Evolutionary conservation across 2,888 invertebrate genomes (phyloP).

Genomic region (Pterostichus niger): DNA sequence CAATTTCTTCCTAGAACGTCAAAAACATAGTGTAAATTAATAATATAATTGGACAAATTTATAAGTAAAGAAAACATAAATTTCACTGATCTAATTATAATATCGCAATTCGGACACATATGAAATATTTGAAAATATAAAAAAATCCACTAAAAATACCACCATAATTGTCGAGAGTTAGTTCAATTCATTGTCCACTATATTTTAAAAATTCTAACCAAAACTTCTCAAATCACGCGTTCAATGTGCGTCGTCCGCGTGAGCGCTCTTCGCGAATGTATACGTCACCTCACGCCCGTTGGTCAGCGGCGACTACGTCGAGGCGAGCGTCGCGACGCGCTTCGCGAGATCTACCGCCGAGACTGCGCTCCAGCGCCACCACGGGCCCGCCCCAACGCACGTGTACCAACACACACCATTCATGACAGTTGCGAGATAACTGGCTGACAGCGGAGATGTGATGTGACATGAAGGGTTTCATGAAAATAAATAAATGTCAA

Average conservation of each 20-base stretch:
- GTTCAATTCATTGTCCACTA: conserved; percentile 17
- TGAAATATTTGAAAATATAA: conserved; percentile 15
- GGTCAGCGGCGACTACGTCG: conserved; percentile 28
- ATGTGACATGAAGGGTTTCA: too few relatives aligned
- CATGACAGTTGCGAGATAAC: conserved; percentile 7
- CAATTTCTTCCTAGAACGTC: too few relatives aligned
- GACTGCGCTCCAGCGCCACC: conserved; percentile 33
- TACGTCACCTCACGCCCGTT: conserved; percentile 26
- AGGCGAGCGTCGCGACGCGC: conserved; percentile 24
- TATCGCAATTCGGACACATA: neutral
- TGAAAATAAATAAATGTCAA: too few relatives aligned
- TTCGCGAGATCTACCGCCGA: neutral
- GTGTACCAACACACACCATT: conserved; percentile 29
- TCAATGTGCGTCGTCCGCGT: neutral
- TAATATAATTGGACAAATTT: neutral
- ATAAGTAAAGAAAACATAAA: neutral
- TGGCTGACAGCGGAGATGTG: too few relatives aligned
- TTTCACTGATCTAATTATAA: neutral
- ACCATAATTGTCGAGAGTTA: neutral
- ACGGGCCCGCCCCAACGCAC: conserved; percentile 51
- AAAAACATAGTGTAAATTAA: too few relatives aligned
- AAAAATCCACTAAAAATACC: neutral
- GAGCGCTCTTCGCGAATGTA: neutral
- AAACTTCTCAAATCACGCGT: neutral
- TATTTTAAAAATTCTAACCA: neutral